Evolutionary conservation across 2,797 vertebrate species (phyloP).

Genomic region (Argentina silus): DNA sequence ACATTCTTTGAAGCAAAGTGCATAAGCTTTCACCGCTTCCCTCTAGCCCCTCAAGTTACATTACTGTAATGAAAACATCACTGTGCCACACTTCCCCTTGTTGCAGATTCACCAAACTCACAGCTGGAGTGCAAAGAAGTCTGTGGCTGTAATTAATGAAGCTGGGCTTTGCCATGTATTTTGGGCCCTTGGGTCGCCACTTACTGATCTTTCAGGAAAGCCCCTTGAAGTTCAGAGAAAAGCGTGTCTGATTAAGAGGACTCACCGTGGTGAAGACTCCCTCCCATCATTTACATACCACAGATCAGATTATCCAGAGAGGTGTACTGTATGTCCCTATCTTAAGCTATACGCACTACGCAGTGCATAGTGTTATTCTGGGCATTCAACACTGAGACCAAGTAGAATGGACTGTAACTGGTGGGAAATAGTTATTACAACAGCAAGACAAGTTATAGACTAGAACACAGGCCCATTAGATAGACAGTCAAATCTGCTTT

Average conservation of each 20-base stretch:
- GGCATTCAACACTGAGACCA: too few relatives aligned
- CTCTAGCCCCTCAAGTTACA: background rate
- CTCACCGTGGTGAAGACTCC: slow-evolving; percentile 43
- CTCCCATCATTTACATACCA: slow-evolving; percentile 53
- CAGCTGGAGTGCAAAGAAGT: slow-evolving; percentile 5
- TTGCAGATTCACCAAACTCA: slow-evolving; percentile 38
- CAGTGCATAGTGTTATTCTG: too few relatives aligned
- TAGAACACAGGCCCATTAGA: too few relatives aligned
- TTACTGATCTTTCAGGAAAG: slow-evolving; percentile 55
- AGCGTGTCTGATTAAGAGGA: slow-evolving; percentile 1
- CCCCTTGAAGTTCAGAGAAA: slow-evolving; percentile 15
- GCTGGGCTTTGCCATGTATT: background rate
- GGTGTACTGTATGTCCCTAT: slow-evolving; percentile 36
- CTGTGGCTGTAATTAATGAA: slow-evolving; percentile 26
- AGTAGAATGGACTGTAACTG: too few relatives aligned
- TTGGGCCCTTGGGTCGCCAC: slow-evolving; percentile 23
- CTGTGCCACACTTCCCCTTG: slow-evolving; percentile 14
- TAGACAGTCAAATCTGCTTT: too few relatives aligned
- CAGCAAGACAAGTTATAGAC: too few relatives aligned
- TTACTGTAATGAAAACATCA: background rate
- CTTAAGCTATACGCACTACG: background rate
- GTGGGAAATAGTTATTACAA: too few relatives aligned
- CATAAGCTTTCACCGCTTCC: background rate
- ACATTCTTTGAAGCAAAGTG: background rate
- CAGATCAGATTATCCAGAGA: slow-evolving; percentile 51